phyloP scores from a whole-genome alignment of 2,888 invertebrate species.

The Limnephilus marmoratus region DNA sequence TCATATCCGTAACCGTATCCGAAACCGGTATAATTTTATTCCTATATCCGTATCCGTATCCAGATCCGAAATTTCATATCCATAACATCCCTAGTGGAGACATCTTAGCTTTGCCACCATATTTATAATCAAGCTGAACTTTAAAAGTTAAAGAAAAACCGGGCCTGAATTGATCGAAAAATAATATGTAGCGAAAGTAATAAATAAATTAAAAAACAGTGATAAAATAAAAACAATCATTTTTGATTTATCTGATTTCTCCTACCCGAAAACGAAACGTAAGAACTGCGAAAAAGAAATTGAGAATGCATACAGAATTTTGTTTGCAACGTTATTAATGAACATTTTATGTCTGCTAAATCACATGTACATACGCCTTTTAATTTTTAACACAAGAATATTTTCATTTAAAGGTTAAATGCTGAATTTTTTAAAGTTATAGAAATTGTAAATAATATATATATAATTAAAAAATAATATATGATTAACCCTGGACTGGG shows the following conservation, averaged over 20 bases:
- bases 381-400: slow-evolving; percentile 54
- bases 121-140: not conserved
- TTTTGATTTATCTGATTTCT: not conserved
- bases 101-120: not conserved
- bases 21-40: too few relatives aligned
- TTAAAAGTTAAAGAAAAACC: not conserved
- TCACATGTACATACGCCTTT: slow-evolving; percentile 61
- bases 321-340: slow-evolving; percentile 49
- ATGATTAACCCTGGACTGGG: slow-evolving; percentile 23
- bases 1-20: too few relatives aligned
- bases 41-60: too few relatives aligned
- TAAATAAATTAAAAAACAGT: not conserved
- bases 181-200: not conserved
- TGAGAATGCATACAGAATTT: slow-evolving; percentile 23
- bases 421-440: slow-evolving; percentile 51
- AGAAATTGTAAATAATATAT: slow-evolving; percentile 52
- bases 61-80: too few relatives aligned
- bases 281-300: not conserved
- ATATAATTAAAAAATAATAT: slow-evolving; percentile 43
- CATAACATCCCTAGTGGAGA: too few relatives aligned
- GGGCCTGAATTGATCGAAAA: not conserved
- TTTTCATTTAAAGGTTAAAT: slow-evolving; percentile 52
- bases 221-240: not conserved
- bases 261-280: not conserved
- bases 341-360: slow-evolving; percentile 53